phyloP scores from a whole-genome alignment of 2,888 invertebrate species.

The Cephus pulcher region DNA sequence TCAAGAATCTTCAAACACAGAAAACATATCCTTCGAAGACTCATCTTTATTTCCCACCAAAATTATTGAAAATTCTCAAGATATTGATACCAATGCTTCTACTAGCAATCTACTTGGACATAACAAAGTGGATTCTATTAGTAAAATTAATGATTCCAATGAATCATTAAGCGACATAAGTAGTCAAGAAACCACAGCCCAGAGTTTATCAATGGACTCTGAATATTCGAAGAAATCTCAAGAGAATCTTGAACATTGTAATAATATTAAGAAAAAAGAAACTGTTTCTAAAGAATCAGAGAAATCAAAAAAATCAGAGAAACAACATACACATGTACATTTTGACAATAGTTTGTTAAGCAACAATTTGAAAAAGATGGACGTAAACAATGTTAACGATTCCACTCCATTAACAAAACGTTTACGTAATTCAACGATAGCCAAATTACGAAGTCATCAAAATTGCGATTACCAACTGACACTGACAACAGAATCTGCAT shows the following conservation, averaged over 20 bases:
- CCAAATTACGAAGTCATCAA: neutral
- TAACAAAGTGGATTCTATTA: slow-evolving; percentile 5
- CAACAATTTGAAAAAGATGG: neutral
- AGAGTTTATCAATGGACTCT: neutral
- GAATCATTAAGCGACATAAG: neutral
- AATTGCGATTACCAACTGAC: neutral
- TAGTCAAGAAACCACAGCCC: neutral
- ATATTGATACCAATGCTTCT: neutral
- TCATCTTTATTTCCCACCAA: neutral
- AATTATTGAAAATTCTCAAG: neutral
- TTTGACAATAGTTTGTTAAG: neutral
- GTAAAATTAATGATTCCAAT: neutral
- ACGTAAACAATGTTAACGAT: neutral
- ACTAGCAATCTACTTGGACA: neutral
- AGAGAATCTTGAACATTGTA: neutral
- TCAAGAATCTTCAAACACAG: neutral
- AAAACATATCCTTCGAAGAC: neutral
- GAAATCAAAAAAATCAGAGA: neutral
- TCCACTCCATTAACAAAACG: neutral
- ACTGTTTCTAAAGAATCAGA: neutral
- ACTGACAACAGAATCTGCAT: neutral
- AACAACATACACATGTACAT: neutral
- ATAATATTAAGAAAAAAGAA: neutral
- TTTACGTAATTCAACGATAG: neutral
- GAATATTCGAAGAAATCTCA: neutral